Conservation (phyloP, 2,797 vertebrate species). For the Coendou prehensilis region DNA sequence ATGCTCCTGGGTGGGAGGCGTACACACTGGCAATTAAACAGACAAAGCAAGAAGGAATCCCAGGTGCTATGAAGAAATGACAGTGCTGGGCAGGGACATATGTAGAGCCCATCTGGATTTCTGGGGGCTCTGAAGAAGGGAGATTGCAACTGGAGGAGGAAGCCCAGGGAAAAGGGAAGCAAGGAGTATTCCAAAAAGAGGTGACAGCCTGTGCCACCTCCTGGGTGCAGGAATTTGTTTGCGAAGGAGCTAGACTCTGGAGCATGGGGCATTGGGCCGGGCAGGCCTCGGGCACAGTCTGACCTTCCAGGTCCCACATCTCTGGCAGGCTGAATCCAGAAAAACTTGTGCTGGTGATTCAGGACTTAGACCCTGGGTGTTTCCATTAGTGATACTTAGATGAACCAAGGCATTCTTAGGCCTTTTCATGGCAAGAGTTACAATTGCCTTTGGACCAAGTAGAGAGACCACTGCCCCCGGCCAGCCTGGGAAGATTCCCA, state of each 20-base stretch:
- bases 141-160: not conserved
- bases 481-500: not conserved
- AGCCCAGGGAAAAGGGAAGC: not conserved
- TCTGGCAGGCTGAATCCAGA: not conserved
- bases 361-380: not conserved
- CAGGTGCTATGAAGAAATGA: not conserved
- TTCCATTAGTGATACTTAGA: not conserved
- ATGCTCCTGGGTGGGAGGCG: not conserved
- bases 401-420: not conserved
- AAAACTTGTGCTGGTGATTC: not conserved
- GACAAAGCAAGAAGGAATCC: not conserved
- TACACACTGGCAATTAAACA: not conserved
- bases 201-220: not conserved
- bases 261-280: too few species aligned
- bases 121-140: not conserved
- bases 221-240: not conserved
- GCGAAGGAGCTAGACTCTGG: not conserved
- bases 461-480: not conserved
- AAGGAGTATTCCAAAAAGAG: not conserved
- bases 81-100: not conserved
- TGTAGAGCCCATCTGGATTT: not conserved
- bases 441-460: not conserved
- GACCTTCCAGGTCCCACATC: not conserved
- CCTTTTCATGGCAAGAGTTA: not conserved
- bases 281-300: not conserved